These are phyloP conservation scores for Triplophysa tibetana DNA, from an alignment of 2,113 vertebrate species.

Conservation along the genomic window DNA sequence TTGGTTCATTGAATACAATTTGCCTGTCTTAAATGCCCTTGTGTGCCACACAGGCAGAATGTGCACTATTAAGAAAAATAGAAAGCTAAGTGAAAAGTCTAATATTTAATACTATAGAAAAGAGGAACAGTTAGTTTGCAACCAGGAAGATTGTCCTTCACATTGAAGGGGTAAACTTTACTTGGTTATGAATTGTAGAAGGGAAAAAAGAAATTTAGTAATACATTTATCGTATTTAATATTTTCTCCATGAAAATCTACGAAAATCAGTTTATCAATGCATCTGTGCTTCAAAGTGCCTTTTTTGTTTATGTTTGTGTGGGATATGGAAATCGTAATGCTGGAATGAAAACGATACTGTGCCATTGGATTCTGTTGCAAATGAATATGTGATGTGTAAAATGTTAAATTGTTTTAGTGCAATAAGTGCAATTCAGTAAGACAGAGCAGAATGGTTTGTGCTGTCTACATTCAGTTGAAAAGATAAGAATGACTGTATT, in stretches of 20 bases:
- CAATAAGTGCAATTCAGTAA: conserved; percentile 27
- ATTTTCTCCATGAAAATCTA: neutral
- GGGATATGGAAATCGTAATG: neutral
- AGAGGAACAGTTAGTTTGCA: conserved; percentile 42
- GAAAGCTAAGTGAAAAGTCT: neutral
- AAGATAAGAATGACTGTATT: conserved; percentile 32
- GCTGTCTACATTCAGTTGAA: neutral
- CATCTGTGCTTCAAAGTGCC: neutral
- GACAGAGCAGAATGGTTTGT: neutral
- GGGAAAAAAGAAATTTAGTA: neutral
- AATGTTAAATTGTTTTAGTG: neutral
- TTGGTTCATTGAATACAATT: neutral
- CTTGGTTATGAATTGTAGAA: neutral
- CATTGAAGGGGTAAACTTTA: conserved; percentile 68
- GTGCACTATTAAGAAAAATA: neutral
- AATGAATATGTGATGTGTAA: neutral
- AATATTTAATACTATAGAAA: neutral
- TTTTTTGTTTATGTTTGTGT: neutral
- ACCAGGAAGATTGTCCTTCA: conserved; percentile 65
- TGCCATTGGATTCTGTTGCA: conserved; percentile 14
- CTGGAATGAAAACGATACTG: neutral
- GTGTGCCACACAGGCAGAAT: conserved; percentile 1
- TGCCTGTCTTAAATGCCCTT: neutral
- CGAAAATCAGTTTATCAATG: neutral
- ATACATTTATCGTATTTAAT: conserved; percentile 17